These are phyloP conservation scores for Passer montanus DNA, from an alignment of 2,113 vertebrate genomes.

Conservation along the genomic window DNA sequence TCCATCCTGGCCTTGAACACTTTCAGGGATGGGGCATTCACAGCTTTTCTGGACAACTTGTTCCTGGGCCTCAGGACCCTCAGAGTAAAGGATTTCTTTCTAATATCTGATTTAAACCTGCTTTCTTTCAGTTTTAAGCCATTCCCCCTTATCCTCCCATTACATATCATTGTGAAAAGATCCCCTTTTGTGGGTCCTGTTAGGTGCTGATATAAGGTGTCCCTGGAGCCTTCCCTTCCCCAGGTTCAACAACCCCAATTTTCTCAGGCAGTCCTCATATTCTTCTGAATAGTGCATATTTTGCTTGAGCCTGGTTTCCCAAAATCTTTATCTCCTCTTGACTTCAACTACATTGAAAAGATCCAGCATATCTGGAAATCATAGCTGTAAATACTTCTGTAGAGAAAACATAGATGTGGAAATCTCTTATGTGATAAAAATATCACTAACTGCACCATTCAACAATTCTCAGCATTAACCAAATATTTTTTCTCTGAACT, in stretches of 20 bases:
- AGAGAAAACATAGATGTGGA: neutral
- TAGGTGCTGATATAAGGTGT: neutral
- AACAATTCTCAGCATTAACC: neutral
- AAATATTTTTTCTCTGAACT: neutral
- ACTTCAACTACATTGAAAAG: neutral
- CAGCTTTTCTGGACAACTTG: neutral
- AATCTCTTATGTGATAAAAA: neutral
- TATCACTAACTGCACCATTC: neutral
- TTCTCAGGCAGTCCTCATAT: neutral
- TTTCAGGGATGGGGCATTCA: neutral
- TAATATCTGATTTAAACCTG: neutral
- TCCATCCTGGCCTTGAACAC: neutral
- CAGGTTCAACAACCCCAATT: neutral
- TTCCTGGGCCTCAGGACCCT: accelerated
- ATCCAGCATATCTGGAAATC: neutral
- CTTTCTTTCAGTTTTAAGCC: neutral
- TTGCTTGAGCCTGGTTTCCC: neutral
- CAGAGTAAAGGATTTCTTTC: neutral
- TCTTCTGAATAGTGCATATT: neutral
- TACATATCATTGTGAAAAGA: neutral
- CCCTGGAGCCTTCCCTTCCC: neutral
- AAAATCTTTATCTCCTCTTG: neutral
- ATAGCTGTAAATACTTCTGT: neutral
- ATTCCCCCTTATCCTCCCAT: neutral
- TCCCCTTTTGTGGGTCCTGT: neutral